Evolutionary conservation across 2,797 vertebrate species (phyloP), one percentile per base, ranked within the genome.

Genomic region (Arnoldichthys spilopterus): DNA sequence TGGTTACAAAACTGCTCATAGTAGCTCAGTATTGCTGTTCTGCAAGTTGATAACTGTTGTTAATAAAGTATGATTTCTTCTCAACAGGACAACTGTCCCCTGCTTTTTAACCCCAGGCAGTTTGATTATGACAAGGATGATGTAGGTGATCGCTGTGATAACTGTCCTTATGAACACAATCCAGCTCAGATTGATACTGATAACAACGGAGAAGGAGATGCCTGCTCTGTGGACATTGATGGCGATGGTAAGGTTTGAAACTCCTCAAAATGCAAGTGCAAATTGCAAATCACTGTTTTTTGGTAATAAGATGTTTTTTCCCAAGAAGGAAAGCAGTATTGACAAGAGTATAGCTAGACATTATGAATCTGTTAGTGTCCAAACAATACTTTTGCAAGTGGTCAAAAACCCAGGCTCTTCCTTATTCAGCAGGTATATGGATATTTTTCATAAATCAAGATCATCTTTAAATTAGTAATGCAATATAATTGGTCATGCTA

Each of bases 91-190:
- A 99, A 99, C 86, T 99, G 98, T 58, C 90, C 95, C 58, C 95
- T 99, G n/a, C 93, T 98, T 58, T 99, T 95, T 91, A 99, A 99
- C 87, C 98, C 98, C 34, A 96, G 95, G 13, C 98, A 99, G 85
- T 95, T 93, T 85, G 98, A 99, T 89, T 97, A 99, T 12, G 98
- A 99, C 89, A 98, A 98, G 79, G 98, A 99, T 28, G 96, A 97
- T 83, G 97, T 99, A 1, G 98, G 98, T 1, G 97, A 99, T 86
- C 96, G 98, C 47, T 99, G 98, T 70, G 98, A 99, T 81, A 99
- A 99, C 85, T 99, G 98, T 28, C 97, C 97, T 0, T 98, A 98
- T 0, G 96, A 98, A 54, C 96, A 98, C 89, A 99, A 99, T 84
- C 96, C 95, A 0, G 96, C 96, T 4, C 98, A 99, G 87, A 99